These are phyloP conservation scores for Dolomedes plantarius DNA, from an alignment of 2,888 invertebrate species.

Conservation along the genomic window DNA sequence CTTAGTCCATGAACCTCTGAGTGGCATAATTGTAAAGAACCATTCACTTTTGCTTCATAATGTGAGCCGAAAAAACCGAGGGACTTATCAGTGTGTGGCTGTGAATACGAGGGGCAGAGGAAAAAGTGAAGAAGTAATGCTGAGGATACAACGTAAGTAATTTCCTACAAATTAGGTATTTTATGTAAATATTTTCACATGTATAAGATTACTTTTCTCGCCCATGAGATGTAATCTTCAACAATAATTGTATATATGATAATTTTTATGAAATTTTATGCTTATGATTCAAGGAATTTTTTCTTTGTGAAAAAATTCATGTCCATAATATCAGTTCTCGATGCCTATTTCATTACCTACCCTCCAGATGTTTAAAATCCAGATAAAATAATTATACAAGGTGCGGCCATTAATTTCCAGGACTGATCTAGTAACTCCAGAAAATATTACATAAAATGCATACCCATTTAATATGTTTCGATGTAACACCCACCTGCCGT, in stretches of 20 bases:
- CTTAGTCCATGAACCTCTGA: constrained; percentile 61
- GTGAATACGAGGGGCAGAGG: constrained; percentile 73
- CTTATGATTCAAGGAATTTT: too few species aligned
- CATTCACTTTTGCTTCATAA: constrained; percentile 73
- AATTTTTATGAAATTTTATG: too few species aligned
- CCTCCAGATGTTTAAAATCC: too few species aligned
- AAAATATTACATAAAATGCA: too few species aligned
- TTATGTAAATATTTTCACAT: neutral
- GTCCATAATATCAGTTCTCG: too few species aligned
- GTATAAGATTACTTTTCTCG: neutral
- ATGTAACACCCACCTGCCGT: too few species aligned
- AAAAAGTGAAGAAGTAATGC: constrained; percentile 73
- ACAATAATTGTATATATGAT: neutral
- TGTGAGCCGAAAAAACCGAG: constrained; percentile 72
- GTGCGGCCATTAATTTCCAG: too few species aligned
- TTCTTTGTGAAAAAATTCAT: too few species aligned
- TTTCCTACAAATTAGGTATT: neutral
- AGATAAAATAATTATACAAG: too few species aligned
- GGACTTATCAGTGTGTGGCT: constrained; percentile 73
- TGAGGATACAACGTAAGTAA: constrained; percentile 73
- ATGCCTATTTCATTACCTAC: too few species aligned
- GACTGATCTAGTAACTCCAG: too few species aligned
- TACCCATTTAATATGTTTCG: too few species aligned
- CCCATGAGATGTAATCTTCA: neutral
- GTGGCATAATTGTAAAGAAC: constrained; percentile 73